Evolutionary conservation across 2,113 vertebrate species (phyloP), one percentile per base, ranked within the genome.

Genomic region (Puffinus mauretanicus): DNA sequence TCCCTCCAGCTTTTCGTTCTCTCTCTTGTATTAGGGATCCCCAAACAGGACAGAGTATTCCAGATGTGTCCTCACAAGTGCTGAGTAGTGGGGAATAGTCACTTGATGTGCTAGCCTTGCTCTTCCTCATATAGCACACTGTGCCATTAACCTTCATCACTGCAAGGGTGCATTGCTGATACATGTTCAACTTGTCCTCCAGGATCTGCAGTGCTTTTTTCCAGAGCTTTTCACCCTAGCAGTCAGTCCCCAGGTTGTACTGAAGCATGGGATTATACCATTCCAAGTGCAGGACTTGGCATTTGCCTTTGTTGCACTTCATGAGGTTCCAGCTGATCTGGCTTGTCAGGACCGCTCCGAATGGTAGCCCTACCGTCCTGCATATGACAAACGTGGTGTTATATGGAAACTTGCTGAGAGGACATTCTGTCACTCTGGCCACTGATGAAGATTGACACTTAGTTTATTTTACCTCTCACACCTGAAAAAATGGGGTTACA

Each of bases 281-380:
- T 42, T 8, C 82, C 60, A 57, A 21, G 26, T 14, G 44, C 52
- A 7, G 65, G 60, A 51, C 16, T 3, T 73, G 82, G 54, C 38
- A 36, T 82, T 95, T 55, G 57, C 67, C 36, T 80, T 40, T 19
- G 26, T 11, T 25, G 29, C 9, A 8, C 54, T 72, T 57, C 34
- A 4, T 1, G n/a, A 55, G 42, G n/a, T 36, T 36, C 58, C 22
- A 16, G n/a, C 22, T 61, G 58, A 36, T 10, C 58, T 36, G 58
- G 58, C n/a, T 61, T 61, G 64, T 16, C 30, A 4, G 5, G 40
- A 57, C 25, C 1, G 1, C 17, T 49, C 29, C 0, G 0, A 46
- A 12, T 3, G 5, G 24, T 34, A 64, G 42, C 51, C 26, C 44
- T 34, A 13, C 29, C 0, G 0, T 44, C 47, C 90, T 61, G 80